A percentile compares a stretch with the other conserved stretches of the same genome.
Conservation (phyloP, 2,113 vertebrate genomes). For the Dendropsophus ebraccatus region DNA sequence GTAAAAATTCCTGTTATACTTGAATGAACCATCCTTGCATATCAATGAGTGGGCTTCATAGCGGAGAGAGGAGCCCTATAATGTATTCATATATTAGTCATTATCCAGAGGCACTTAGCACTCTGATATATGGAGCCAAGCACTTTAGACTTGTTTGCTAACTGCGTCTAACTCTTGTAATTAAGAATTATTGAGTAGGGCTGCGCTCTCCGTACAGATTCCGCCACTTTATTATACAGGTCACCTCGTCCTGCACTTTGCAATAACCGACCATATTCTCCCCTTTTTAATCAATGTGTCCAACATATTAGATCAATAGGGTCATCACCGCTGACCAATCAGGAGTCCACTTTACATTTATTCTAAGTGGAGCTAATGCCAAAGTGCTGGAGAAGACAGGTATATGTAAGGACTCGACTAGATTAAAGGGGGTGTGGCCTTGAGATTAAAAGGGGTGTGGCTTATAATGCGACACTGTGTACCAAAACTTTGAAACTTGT, state of each 20-base stretch:
- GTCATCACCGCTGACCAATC: slow-evolving; percentile 23
- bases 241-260: slow-evolving; percentile 33
- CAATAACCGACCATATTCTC: neutral
- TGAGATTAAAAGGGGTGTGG: no score
- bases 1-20: neutral
- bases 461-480: no score
- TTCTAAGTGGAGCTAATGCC: slow-evolving; percentile 27
- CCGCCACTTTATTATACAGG: slow-evolving; percentile 4
- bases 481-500: no score
- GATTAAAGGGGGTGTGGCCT: no score
- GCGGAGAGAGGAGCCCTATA: neutral
- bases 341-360: slow-evolving; percentile 18
- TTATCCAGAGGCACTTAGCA: slow-evolving; percentile 21
- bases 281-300: slow-evolving; percentile 40
- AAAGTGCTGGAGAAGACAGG: slow-evolving; percentile 2
- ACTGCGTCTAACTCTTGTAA: slow-evolving; percentile 27
- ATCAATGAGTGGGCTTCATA: neutral
- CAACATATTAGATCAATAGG: slow-evolving; percentile 27
- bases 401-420: neutral
- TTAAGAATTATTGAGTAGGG: slow-evolving; percentile 42
- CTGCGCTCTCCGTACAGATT: neutral
- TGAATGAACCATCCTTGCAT: neutral
- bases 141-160: slow-evolving; percentile 16
- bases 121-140: slow-evolving; percentile 48
- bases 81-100: slow-evolving; percentile 38